Percentiles rank a stretch among this genome's conserved stretches.
These are phyloP conservation scores for Lytechinus pictus DNA, from an alignment of 35 echinoderm and acorn worm species.

Conservation along the genomic window DNA sequence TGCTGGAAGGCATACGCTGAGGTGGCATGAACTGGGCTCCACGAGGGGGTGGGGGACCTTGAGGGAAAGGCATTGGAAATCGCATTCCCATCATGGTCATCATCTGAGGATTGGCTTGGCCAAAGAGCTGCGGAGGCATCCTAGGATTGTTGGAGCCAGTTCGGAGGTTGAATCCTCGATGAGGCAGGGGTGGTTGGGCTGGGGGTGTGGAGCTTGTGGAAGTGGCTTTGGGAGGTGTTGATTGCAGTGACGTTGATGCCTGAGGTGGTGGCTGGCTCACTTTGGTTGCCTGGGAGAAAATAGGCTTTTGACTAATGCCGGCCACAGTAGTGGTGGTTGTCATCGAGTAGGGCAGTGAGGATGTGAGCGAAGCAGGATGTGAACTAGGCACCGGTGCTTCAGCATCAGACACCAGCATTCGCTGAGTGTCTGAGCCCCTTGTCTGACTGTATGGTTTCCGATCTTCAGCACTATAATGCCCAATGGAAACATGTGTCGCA, in stretches of 20 bases:
- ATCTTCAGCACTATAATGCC: conserved; percentile 11
- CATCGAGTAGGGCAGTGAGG: conserved; percentile 26
- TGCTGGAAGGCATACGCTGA: neutral
- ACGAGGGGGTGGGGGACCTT: neutral
- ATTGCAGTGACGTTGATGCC: neutral
- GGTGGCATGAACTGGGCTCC: conserved; percentile 9
- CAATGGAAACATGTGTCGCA: conserved; percentile 41
- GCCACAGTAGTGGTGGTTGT: neutral
- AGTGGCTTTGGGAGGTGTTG: neutral
- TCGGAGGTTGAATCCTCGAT: conserved; percentile 15
- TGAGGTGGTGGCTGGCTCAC: neutral
- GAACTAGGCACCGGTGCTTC: neutral
- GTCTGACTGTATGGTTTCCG: conserved; percentile 27
- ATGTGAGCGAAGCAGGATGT: conserved; percentile 8
- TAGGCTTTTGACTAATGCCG: conserved; percentile 9
- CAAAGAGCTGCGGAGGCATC: conserved; percentile 40
- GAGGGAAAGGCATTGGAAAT: neutral
- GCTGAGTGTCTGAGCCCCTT: conserved; percentile 27
- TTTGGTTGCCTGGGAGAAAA: neutral
- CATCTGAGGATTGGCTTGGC: conserved; percentile 13
- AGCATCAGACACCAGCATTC: neutral
- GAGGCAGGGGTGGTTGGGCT: conserved; percentile 32
- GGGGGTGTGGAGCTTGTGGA: neutral
- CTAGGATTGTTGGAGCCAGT: conserved; percentile 42
- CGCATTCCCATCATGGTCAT: conserved; percentile 42